Conservation (phyloP, 1,140 invertebrate species). For the Papilio dardanus region DNA sequence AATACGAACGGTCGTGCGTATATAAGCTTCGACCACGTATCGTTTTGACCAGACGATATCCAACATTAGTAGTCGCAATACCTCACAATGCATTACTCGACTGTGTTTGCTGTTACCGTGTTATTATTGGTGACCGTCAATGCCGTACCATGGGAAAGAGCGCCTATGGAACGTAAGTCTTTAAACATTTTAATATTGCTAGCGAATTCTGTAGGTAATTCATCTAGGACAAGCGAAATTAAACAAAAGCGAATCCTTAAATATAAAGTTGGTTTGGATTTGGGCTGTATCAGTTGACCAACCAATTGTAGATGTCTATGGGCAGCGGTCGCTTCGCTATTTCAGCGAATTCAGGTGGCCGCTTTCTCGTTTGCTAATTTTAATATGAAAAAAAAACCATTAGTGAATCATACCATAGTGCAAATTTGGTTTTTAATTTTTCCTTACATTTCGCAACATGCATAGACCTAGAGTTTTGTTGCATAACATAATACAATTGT, state of each 20-base stretch:
- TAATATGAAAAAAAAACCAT: no score
- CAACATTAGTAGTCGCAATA: conserved; percentile 13
- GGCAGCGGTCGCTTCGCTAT: neutral
- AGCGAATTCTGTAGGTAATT: neutral
- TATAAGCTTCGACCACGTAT: neutral
- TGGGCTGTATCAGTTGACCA: neutral
- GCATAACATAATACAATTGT: no score
- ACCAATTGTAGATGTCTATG: neutral
- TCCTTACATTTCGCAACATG: neutral
- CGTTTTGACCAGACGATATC: neutral
- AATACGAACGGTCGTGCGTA: conserved; percentile 1
- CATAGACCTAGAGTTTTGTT: no score
- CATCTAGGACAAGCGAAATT: neutral
- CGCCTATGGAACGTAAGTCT: conserved; percentile 40
- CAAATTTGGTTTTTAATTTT: neutral
- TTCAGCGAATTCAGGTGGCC: no score
- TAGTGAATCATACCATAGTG: no score
- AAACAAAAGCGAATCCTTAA: neutral
- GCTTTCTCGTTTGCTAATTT: no score
- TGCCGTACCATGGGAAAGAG: conserved; percentile 36
- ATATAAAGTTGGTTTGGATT: neutral
- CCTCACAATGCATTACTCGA: conserved; percentile 45
- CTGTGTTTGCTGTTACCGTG: conserved; percentile 44
- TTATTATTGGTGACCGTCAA: conserved; percentile 20
- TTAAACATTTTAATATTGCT: neutral